phyloP scores from a whole-genome alignment of 2,888 invertebrate species.

The Pachliopta kotzebuea region DNA sequence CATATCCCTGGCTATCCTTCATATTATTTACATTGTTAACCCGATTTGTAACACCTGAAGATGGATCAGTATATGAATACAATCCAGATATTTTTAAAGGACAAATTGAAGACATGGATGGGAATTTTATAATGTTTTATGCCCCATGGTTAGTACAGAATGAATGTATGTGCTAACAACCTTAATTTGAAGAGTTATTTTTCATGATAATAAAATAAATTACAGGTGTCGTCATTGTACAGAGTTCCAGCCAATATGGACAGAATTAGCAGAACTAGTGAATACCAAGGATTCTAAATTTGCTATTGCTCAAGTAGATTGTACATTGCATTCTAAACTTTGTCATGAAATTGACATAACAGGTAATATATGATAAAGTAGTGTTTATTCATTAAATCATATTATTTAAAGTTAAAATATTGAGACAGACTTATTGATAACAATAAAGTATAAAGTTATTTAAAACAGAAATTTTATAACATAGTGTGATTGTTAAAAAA shows the following conservation, averaged over 20 bases:
- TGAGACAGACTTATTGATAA: too few relatives aligned
- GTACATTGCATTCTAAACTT: constrained; percentile 84
- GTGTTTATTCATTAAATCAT: too few relatives aligned
- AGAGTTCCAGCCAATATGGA: constrained; percentile 87
- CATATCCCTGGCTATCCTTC: constrained; percentile 4
- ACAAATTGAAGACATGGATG: constrained; percentile 82
- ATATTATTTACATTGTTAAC: constrained; percentile 59
- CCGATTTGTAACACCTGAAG: constrained; percentile 84
- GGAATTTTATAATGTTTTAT: constrained; percentile 89
- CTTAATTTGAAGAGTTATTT: not conserved
- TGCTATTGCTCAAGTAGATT: constrained; percentile 89
- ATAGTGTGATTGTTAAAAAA: too few relatives aligned
- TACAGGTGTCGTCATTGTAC: constrained; percentile 93
- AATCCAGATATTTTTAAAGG: constrained; percentile 82
- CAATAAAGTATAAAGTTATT: too few relatives aligned
- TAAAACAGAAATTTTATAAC: too few relatives aligned
- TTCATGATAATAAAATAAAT: not conserved
- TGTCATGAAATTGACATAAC: constrained; percentile 89
- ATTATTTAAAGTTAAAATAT: too few relatives aligned
- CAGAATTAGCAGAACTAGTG: constrained; percentile 85
- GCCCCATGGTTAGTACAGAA: constrained; percentile 87
- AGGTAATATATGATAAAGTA: constrained; percentile 53
- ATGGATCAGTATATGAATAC: constrained; percentile 80
- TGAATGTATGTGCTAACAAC: not conserved
- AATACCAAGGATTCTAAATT: constrained; percentile 83